Base-by-base conservation (phyloP, 2,888 invertebrate species). In the Microplitis deprimator region DNA sequence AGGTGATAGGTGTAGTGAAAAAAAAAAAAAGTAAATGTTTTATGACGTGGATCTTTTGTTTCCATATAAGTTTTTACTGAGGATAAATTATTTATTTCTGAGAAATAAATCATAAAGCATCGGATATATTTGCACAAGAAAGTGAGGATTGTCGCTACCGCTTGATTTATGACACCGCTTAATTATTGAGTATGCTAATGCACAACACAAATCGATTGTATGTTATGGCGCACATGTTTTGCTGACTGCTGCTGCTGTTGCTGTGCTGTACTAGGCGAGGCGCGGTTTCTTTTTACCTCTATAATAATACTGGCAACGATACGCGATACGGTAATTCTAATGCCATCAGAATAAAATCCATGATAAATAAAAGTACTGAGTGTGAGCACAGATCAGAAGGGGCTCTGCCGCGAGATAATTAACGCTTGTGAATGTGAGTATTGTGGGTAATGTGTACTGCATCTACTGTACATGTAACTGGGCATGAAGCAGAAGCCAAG, bases 161-260 rank as follows among this genome's bases (percentile, higher is more conserved):
- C 62, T 39, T 62, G 60, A 61, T 71, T 71, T 61, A 8, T 59
- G 29, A 8, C 39, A 39, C 62, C 20, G 71, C 59, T 41, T 61
- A 71, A 71, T 71, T 71, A 71, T 71, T 71, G 38, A 71, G n/a
- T 61, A 71, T 71, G 62, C 39, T 29, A 70, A 70, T 69, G 50
- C 39, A 7, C n/a, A 61, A n/a, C 61, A 71, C 39, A 62, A 71
- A 71, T 71, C 71, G 71, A 71, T 71, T 71, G 71, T 71, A 61
- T 60, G 60, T 8, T 29, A 29, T 4, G 29, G 29, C 29, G 29
- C 29, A 29, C 29, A 29, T 29, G 29, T 29, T 29, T 29, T 38
- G 16, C 39, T 60, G 16, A 39, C 7, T 29, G 17, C 13, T 7
- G 40, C 16, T 59, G 41, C n/a, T 13, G 70, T 8, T 13, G 8